Evolutionary conservation across 2,888 invertebrate species (phyloP), one percentile per base, ranked within the genome.

Genomic region (Diarsia rubi): DNA sequence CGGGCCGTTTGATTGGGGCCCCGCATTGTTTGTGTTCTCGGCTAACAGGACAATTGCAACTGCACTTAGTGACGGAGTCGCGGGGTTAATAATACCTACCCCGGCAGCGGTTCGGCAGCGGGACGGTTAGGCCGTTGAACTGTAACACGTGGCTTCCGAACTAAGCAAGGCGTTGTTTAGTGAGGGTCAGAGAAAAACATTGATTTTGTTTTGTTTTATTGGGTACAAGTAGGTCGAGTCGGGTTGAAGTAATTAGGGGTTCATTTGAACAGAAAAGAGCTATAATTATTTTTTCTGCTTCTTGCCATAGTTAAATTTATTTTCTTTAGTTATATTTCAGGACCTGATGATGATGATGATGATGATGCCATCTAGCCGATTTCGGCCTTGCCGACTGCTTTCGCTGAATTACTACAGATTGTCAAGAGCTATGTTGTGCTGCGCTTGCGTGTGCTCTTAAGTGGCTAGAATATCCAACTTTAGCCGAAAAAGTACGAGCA

Each of bases 1-100:
- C 95, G 94, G 91, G 88, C 85, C 87, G 91, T 92, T 93, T 93
- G 94, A 95, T 94, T 94, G 94, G 92, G 88, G 79, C 89, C 91
- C 90, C 91, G 91, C 93, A 93, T 94, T 95, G 95, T 95, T 95
- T 95, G 94, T 89, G 85, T 87, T 87, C 89, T 88, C 90, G 75
- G 84, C 90, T 92, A 93, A 93, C 93, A 90, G 92, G 92, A 91
- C 93, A 92, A 93, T 93, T 94, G 93, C 93, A 91, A 91, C 90
- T 92, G 93, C 93, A 92, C 89, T 93, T 90, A 90, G 91, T 89
- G 86, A 88, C 86, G 12, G 71, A 77, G 83, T 78, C 79, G 79
- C 81, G 78, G 84, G 85, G 89, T 88, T 90, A 89, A 89, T 91
- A 89, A 89, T 88, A 88, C 84, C 88, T 82, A 87, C 79, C 79